These are phyloP conservation scores for Micrasema longulum DNA, from an alignment of 1,140 invertebrate species.

Conservation along the genomic window DNA sequence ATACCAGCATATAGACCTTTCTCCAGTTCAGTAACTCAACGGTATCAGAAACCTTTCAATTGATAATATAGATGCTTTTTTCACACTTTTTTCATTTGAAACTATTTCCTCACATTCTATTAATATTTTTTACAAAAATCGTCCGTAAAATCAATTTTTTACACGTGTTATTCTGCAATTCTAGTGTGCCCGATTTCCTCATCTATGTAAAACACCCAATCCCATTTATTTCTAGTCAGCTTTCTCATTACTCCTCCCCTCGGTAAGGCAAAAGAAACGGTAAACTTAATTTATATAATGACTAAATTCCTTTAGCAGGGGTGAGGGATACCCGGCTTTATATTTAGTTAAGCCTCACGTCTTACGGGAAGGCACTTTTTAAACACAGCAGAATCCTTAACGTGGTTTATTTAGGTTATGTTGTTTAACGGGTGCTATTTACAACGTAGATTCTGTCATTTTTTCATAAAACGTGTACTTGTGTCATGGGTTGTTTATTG, in stretches of 20 bases:
- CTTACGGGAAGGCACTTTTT: conserved; percentile 38
- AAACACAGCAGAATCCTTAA: conserved; percentile 23
- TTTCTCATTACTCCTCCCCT: conserved; percentile 25
- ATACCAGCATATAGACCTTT: no score
- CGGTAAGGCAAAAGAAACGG: conserved; percentile 36
- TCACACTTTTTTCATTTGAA: no score
- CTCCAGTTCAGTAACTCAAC: no score
- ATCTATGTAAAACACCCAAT: conserved; percentile 23
- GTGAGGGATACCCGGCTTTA: conserved; percentile 48
- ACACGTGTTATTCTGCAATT: no score
- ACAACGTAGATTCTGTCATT: no score
- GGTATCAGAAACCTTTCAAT: no score
- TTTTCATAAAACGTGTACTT: no score
- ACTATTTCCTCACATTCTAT: background rate
- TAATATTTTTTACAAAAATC: background rate
- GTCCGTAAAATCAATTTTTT: no score
- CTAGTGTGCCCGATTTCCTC: conserved; percentile 12
- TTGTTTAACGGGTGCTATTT: background rate
- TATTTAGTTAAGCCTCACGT: conserved; percentile 52
- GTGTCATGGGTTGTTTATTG: no score
- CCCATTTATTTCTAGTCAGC: conserved; percentile 25
- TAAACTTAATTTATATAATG: conserved; percentile 55
- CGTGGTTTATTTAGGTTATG: conserved; percentile 10
- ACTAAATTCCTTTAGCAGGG: conserved; percentile 54
- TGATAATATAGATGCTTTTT: no score